phyloP scores from a whole-genome alignment of 2,888 invertebrate species.

The Meandrusa payeni region DNA sequence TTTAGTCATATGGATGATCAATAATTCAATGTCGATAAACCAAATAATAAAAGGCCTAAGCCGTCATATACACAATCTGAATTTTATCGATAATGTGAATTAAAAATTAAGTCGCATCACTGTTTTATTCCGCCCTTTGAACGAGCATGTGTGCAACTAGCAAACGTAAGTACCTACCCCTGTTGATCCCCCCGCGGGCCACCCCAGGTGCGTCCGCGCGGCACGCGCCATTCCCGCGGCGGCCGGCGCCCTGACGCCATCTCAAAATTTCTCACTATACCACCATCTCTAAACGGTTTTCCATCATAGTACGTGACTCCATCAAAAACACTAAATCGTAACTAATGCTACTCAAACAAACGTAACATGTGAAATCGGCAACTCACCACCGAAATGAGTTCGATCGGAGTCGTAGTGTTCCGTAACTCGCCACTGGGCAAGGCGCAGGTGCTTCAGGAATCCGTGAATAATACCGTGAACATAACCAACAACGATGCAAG shows the following conservation, averaged over 20 bases:
- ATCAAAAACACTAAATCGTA: constrained; percentile 39
- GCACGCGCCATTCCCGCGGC: constrained; percentile 78
- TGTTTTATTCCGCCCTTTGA: constrained; percentile 67
- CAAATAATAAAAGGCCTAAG: no score
- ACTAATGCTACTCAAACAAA: constrained; percentile 53
- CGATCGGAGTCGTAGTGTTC: constrained; percentile 81
- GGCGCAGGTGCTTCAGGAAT: constrained; percentile 84
- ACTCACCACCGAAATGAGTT: constrained; percentile 73
- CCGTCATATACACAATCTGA: no score
- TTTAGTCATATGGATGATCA: no score
- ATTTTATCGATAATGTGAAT: constrained; percentile 17
- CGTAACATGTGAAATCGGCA: constrained; percentile 64
- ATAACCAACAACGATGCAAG: constrained; percentile 68
- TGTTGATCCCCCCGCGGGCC: constrained; percentile 70
- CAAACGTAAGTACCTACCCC: constrained; percentile 79
- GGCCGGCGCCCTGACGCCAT: constrained; percentile 75
- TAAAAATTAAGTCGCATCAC: constrained; percentile 40
- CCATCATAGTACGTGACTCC: constrained; percentile 46
- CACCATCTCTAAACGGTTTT: constrained; percentile 39
- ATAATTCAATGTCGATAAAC: no score
- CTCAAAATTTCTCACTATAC: constrained; percentile 43
- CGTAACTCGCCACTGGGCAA: constrained; percentile 81
- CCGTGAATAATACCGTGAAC: constrained; percentile 81
- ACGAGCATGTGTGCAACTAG: constrained; percentile 79
- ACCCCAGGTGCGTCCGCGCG: constrained; percentile 75